Percentiles rank a stretch among this genome's conserved stretches.
Conservation (phyloP, 2,888 invertebrate genomes). For the Yponomeuta evonymella region DNA sequence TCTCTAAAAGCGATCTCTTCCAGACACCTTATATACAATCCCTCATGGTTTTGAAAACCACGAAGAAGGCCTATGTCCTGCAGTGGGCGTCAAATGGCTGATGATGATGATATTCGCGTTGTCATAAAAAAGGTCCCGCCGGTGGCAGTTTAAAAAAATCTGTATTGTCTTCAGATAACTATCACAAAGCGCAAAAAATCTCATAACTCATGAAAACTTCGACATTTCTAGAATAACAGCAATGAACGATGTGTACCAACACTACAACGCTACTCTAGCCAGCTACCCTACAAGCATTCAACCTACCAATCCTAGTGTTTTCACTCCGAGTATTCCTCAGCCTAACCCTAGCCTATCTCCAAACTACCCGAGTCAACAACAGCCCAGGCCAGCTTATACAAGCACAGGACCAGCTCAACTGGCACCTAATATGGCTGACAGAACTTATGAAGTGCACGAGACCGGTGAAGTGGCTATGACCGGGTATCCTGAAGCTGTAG, state of each 20-base stretch:
- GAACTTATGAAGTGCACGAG: constrained; percentile 75
- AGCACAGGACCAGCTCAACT: neutral
- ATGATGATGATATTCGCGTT: no score
- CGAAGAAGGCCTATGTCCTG: no score
- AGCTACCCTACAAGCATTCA: neutral
- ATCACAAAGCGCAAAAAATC: no score
- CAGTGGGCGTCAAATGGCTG: no score
- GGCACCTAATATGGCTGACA: constrained; percentile 28
- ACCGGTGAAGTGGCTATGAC: constrained; percentile 73
- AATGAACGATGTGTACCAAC: constrained; percentile 81
- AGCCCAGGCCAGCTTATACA: neutral
- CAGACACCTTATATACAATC: no score
- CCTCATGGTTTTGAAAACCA: no score
- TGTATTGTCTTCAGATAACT: no score
- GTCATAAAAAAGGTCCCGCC: no score
- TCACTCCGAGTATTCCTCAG: neutral
- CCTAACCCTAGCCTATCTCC: neutral
- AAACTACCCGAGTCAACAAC: neutral
- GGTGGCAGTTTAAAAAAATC: no score
- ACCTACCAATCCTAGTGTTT: neutral
- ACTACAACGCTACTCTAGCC: constrained; percentile 64
- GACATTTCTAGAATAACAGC: constrained; percentile 77
- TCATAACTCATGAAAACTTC: neutral
- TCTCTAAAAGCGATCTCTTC: no score
- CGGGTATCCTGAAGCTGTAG: neutral